These are phyloP conservation scores for Coranthus polyacanthus DNA, from an alignment of 2,797 vertebrate species.

Conservation along the genomic window DNA sequence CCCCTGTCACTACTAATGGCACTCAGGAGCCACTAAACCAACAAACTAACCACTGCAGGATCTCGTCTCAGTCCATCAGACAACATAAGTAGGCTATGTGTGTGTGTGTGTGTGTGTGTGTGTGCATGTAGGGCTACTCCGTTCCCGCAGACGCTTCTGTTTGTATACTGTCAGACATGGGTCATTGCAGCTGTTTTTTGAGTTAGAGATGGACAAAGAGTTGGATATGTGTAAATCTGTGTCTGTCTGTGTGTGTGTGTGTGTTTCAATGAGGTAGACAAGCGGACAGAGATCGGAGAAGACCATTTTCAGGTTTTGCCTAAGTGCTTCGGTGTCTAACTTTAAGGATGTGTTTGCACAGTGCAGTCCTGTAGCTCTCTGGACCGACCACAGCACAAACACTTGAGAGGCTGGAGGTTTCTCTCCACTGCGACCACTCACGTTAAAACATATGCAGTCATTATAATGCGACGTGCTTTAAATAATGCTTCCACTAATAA, in stretches of 20 bases:
- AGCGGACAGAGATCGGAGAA: constrained; percentile 34
- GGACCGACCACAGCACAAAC: constrained; percentile 9
- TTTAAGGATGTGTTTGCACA: constrained; percentile 34
- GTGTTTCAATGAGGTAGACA: constrained; percentile 20
- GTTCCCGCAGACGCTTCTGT: constrained; percentile 70
- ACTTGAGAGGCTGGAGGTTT: constrained; percentile 6
- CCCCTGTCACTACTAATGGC: constrained; percentile 71
- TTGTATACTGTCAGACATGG: constrained; percentile 79
- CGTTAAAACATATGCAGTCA: constrained; percentile 20
- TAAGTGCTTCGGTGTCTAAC: constrained; percentile 51
- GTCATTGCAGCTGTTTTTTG: constrained; percentile 80
- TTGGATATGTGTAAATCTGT: constrained; percentile 54
- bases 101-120: constrained; percentile 33
- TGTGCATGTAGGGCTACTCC: background rate
- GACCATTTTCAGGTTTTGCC: constrained; percentile 36
- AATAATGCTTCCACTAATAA: constrained; percentile 65
- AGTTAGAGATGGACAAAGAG: constrained; percentile 65
- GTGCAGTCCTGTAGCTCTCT: too few relatives aligned
- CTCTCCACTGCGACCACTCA: constrained; percentile 12
- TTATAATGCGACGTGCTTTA: constrained; percentile 36
- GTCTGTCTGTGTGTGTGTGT: too few relatives aligned
- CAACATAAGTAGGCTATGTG: constrained; percentile 45
- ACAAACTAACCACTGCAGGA: constrained; percentile 72
- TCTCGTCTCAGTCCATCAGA: constrained; percentile 69
- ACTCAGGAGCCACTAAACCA: constrained; percentile 78